Evolutionary conservation across 2,797 vertebrate species (phyloP).

Genomic region (Amblyraja radiata): DNA sequence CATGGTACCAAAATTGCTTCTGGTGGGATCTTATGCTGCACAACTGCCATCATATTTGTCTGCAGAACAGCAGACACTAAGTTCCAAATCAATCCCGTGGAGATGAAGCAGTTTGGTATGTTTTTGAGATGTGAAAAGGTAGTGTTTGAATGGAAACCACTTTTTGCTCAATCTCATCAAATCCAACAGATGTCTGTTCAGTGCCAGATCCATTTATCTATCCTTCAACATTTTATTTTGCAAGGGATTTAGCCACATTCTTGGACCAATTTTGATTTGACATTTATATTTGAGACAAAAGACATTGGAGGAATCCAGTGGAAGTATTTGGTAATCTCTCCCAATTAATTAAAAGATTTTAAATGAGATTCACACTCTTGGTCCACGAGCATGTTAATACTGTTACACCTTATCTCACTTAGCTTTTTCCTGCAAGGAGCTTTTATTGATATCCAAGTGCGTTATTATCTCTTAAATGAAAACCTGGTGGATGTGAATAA

Average conservation of each 20-base stretch:
- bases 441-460: conserved; percentile 23
- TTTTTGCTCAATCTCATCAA: background rate
- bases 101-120: background rate
- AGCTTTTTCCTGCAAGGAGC: background rate
- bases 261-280: background rate
- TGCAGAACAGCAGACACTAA: background rate
- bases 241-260: background rate
- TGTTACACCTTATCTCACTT: background rate
- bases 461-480: background rate
- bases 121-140: background rate
- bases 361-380: background rate
- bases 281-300: background rate
- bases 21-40: background rate
- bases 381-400: background rate
- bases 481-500: background rate
- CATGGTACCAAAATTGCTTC: background rate
- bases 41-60: background rate
- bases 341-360: conserved; percentile 27
- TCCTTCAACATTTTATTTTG: background rate
- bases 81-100: background rate
- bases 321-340: background rate
- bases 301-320: background rate
- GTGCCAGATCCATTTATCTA: background rate
- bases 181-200: background rate
- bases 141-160: background rate